phyloP scores from a whole-genome alignment of 2,113 vertebrate genomes.

The Chascanopsetta lugubris region DNA sequence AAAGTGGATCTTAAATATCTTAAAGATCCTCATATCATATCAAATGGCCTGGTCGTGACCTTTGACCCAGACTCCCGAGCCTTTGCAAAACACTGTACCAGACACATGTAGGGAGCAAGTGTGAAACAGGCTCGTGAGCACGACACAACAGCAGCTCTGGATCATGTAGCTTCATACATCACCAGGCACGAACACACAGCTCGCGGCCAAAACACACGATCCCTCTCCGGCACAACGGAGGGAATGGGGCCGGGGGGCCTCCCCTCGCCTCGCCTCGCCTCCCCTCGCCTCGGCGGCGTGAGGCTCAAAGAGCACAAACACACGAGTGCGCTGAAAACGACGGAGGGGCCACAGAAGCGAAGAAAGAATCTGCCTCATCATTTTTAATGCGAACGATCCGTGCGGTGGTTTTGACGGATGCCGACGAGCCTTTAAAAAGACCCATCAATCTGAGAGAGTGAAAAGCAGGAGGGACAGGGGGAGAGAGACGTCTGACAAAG shows the following conservation, averaged over 20 bases:
- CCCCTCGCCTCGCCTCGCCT: too few relatives aligned
- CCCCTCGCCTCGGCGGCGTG: too few relatives aligned
- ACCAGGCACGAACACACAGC: slow-evolving; percentile 17
- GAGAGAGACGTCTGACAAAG: slow-evolving; percentile 25
- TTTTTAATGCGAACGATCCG: neutral
- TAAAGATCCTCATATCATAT: slow-evolving; percentile 10
- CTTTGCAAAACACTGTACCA: slow-evolving; percentile 3
- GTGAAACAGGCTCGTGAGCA: slow-evolving; percentile 7
- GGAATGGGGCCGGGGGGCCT: slow-evolving; percentile 17
- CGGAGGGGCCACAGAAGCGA: slow-evolving; percentile 5
- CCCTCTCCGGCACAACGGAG: slow-evolving; percentile 19
- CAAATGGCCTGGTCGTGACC: neutral
- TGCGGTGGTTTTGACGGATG: neutral
- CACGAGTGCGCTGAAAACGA: neutral
- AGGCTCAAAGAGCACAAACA: slow-evolving; percentile 7
- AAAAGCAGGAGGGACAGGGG: slow-evolving; percentile 12
- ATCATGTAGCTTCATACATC: slow-evolving; percentile 32
- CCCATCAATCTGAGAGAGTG: slow-evolving; percentile 1
- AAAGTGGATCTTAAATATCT: slow-evolving; percentile 6
- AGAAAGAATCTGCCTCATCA: slow-evolving; percentile 5
- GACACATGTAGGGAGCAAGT: neutral
- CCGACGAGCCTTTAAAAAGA: neutral
- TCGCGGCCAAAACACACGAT: slow-evolving; percentile 29
- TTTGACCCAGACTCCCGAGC: neutral
- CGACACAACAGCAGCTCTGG: slow-evolving; percentile 1